A percentile compares a stretch with the other conserved stretches of the same genome.
Evolutionary conservation across 2,113 vertebrate genomes (phyloP).

Genomic region (Dunckerocampus dactyliophorus): DNA sequence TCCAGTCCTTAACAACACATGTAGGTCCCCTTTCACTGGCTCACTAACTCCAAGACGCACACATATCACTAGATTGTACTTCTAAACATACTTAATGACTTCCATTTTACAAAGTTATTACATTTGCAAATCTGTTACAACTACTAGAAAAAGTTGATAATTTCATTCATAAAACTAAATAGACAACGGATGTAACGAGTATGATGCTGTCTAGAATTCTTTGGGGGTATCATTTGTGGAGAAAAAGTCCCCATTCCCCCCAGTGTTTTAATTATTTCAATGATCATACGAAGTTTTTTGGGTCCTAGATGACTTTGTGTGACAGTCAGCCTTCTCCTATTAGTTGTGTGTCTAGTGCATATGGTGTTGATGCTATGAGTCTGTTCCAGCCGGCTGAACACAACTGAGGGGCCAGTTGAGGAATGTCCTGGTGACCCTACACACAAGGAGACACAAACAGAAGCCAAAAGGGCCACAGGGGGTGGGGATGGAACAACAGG

Average conservation of each 20-base stretch:
- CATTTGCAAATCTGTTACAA: too few species aligned
- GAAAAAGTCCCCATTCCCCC: too few species aligned
- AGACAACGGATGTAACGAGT: too few species aligned
- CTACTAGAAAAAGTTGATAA: too few species aligned
- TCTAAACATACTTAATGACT: too few species aligned
- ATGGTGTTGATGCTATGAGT: constrained; percentile 18
- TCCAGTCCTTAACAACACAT: constrained; percentile 14
- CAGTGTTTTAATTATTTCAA: too few species aligned
- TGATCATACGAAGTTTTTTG: background rate
- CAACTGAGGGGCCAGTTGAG: constrained; percentile 62
- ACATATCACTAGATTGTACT: too few species aligned
- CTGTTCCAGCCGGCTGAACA: constrained; percentile 69
- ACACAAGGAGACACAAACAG: constrained; percentile 72
- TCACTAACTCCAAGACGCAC: too few species aligned
- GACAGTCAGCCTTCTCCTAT: constrained; percentile 1
- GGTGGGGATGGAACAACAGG: constrained; percentile 61
- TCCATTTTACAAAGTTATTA: too few species aligned
- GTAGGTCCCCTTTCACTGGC: constrained; percentile 9
- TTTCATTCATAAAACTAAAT: too few species aligned
- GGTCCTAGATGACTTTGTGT: background rate
- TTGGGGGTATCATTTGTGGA: too few species aligned
- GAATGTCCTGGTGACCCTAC: constrained; percentile 74
- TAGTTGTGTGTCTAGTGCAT: constrained; percentile 17
- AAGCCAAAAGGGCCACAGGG: constrained; percentile 73
- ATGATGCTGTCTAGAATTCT: too few species aligned